Evolutionary conservation across 2,113 vertebrate genomes (phyloP).

Genomic region (Martes martes): DNA sequence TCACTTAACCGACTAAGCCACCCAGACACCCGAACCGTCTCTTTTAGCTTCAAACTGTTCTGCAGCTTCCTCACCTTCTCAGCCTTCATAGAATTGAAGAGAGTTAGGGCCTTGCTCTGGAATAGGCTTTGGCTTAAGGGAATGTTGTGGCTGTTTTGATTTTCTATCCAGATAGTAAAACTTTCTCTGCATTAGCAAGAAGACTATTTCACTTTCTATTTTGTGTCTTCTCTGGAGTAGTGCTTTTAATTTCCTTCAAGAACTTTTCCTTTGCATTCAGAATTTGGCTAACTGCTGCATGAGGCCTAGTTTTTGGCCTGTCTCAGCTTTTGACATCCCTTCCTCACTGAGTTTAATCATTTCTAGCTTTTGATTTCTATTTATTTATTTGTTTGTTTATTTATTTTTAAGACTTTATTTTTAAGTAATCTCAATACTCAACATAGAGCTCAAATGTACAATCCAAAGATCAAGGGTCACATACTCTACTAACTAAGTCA

Average conservation of each 20-base stretch:
- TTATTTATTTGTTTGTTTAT: background rate
- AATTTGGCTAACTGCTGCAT: background rate
- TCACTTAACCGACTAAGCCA: background rate
- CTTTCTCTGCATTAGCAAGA: background rate
- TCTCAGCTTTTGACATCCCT: background rate
- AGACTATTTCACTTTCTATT: background rate
- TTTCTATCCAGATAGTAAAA: background rate
- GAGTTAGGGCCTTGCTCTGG: background rate
- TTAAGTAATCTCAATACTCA: background rate
- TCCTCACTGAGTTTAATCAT: background rate
- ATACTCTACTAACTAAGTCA: background rate
- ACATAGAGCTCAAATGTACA: background rate
- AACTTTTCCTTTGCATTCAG: background rate
- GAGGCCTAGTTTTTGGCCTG: background rate
- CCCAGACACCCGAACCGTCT: background rate
- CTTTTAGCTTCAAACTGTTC: background rate
- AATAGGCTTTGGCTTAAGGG: background rate
- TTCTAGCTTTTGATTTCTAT: background rate
- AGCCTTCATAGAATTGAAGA: background rate
- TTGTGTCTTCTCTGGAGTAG: background rate
- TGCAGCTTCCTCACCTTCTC: background rate
- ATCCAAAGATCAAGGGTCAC: background rate
- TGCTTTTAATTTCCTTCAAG: background rate
- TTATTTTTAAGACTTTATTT: background rate
- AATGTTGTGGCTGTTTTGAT: background rate